A percentile compares a stretch with the other conserved stretches of the same genome.
phyloP scores from a whole-genome alignment of 1,140 invertebrate species.

The Sitophilus oryzae region DNA sequence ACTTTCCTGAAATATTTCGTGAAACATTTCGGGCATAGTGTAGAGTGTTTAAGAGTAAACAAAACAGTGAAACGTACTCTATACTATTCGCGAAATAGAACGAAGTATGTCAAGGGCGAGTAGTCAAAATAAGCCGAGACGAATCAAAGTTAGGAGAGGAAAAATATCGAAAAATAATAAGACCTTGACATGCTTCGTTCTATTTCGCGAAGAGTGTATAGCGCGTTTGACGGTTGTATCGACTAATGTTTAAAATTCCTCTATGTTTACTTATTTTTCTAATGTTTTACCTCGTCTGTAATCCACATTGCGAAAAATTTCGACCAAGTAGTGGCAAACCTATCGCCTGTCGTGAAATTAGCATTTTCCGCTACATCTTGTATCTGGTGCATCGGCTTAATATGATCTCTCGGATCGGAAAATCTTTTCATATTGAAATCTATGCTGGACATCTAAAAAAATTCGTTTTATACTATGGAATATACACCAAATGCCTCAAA shows the following conservation, averaged over 20 bases:
- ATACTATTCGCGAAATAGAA: too few species aligned
- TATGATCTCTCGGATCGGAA: constrained; percentile 56
- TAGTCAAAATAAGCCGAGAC: too few species aligned
- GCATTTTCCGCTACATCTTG: constrained; percentile 51
- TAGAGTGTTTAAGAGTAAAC: too few species aligned
- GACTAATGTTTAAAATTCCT: neutral
- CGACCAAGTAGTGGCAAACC: constrained; percentile 61
- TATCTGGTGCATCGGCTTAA: constrained; percentile 66
- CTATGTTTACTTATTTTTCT: neutral
- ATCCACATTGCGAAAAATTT: constrained; percentile 68
- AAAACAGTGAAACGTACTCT: too few species aligned
- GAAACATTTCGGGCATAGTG: too few species aligned
- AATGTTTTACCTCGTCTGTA: constrained; percentile 60
- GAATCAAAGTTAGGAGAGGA: too few species aligned
- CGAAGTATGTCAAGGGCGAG: too few species aligned
- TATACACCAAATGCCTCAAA: neutral
- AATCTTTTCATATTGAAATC: constrained; percentile 59
- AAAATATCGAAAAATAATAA: too few species aligned
- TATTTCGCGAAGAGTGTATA: too few species aligned
- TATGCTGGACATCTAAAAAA: constrained; percentile 50
- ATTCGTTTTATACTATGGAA: neutral
- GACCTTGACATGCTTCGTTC: too few species aligned
- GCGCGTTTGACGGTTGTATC: too few species aligned
- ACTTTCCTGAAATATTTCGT: too few species aligned
- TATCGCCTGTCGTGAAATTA: constrained; percentile 54